Conservation (phyloP, 2,888 invertebrate genomes). For the Magallana nippona region DNA sequence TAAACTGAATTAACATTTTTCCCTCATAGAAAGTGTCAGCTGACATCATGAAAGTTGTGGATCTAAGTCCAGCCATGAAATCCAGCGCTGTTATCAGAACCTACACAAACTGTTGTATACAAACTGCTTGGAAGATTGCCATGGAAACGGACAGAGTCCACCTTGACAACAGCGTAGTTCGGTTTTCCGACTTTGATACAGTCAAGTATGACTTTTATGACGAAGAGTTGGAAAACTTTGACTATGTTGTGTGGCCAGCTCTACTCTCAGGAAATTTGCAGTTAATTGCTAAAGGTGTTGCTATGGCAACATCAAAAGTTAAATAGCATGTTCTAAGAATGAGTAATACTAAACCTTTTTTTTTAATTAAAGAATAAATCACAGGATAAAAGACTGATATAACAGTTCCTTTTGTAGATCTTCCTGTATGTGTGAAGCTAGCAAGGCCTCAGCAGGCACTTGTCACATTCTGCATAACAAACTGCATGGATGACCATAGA, state of each 20-base stretch:
- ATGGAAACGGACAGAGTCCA: slow-evolving; percentile 36
- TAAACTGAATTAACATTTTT: background rate
- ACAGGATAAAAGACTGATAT: too few relatives aligned
- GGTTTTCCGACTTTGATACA: slow-evolving; percentile 31
- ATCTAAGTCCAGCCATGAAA: slow-evolving; percentile 17
- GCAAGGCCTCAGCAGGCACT: too few relatives aligned
- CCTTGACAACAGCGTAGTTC: slow-evolving; percentile 37
- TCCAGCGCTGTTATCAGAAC: slow-evolving; percentile 7
- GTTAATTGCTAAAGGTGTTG: slow-evolving; percentile 42
- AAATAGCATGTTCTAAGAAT: background rate
- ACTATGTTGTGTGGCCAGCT: slow-evolving; percentile 45
- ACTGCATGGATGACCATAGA: too few relatives aligned
- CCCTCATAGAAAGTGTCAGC: background rate
- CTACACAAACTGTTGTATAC: slow-evolving; percentile 45
- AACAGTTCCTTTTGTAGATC: too few relatives aligned
- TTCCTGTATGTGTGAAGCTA: too few relatives aligned
- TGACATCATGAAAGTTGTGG: slow-evolving; percentile 28
- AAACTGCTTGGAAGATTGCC: slow-evolving; percentile 45
- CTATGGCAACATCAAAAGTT: slow-evolving; percentile 21
- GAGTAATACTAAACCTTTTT: too few relatives aligned
- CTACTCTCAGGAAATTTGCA: background rate
- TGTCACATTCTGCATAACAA: too few relatives aligned
- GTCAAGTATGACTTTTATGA: slow-evolving; percentile 27
- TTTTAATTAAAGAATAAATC: too few relatives aligned
- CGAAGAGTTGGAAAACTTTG: slow-evolving; percentile 26